Evolutionary conservation across 2,888 invertebrate genomes (phyloP), one percentile per base, ranked within the genome.

Genomic region (Mythimna lalbum): DNA sequence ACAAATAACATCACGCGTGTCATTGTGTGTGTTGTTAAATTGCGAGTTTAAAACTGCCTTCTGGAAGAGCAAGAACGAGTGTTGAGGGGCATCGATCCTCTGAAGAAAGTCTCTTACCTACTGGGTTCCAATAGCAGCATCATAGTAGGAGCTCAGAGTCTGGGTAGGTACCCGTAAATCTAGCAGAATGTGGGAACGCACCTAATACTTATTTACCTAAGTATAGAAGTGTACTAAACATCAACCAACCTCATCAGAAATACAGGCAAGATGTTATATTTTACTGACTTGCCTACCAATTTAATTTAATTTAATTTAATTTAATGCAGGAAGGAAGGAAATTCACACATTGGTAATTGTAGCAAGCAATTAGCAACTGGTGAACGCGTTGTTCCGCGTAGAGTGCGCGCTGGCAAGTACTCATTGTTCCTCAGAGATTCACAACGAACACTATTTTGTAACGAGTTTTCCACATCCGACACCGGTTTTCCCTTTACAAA

Each of bases 351-450:
- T 71, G 69, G 69, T 78, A 68, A 70, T 84, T 78, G 72, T 79
- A 66, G 56, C 69, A 69, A 56, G 52, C 64, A 87, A 87, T 87
- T 87, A 84, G 78, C 87, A 87, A 71, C 71, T 81, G 78, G 73
- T 73, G 69, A 72, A 60, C 65, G 65, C 55, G 73, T 50, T 63
- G 77, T 67, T 59, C 55, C 47, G 69, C 10, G 63, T 61, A 33
- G 63, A 72, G 66, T 61, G 59, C 63, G 67, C 55, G 63, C 53
- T 56, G 60, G 21, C 56, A 65, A 76, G 55, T 57, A 70, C 9
- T 66, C 78, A 78, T 76, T 78, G 66, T 53, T 76, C 65, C 56
- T 14, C 49, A 47, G 63, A 70, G 47, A 63, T 70, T 64, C 81
- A 66, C 49, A 57, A 50, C 55, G 70, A 76, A 47, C 81, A 70